These are phyloP conservation scores for Microcebus tavaratra DNA, from an alignment of 2,113 vertebrate genomes.

Conservation along the genomic window DNA sequence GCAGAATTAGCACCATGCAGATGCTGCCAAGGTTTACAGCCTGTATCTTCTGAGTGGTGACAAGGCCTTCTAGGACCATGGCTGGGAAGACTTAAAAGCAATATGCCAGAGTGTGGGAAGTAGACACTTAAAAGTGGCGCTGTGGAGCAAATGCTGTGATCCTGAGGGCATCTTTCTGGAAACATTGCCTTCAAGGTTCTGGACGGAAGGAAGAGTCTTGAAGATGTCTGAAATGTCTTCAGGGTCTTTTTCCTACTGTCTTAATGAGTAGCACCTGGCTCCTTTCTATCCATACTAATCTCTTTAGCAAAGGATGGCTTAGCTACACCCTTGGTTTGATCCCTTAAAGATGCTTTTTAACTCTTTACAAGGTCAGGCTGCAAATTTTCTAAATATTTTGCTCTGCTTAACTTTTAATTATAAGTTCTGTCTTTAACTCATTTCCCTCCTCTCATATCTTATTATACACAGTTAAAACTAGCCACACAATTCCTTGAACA, in stretches of 20 bases:
- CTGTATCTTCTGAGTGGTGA: neutral
- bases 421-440: neutral
- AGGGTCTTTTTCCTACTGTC: neutral
- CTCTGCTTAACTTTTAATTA: neutral
- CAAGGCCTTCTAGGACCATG: neutral
- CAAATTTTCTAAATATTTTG: neutral
- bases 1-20: neutral
- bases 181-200: neutral
- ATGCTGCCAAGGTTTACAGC: neutral
- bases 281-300: neutral
- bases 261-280: neutral
- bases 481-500: neutral
- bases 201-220: neutral
- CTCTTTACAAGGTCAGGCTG: neutral
- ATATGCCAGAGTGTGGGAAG: neutral
- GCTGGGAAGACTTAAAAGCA: neutral
- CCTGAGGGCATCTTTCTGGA: neutral
- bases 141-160: neutral
- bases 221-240: neutral
- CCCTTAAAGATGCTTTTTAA: neutral
- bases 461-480: neutral
- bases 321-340: neutral
- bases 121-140: neutral
- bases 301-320: neutral
- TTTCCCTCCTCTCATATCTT: neutral